Base-by-base conservation (phyloP, 2,113 vertebrate genomes). In the Falco punctatus region DNA sequence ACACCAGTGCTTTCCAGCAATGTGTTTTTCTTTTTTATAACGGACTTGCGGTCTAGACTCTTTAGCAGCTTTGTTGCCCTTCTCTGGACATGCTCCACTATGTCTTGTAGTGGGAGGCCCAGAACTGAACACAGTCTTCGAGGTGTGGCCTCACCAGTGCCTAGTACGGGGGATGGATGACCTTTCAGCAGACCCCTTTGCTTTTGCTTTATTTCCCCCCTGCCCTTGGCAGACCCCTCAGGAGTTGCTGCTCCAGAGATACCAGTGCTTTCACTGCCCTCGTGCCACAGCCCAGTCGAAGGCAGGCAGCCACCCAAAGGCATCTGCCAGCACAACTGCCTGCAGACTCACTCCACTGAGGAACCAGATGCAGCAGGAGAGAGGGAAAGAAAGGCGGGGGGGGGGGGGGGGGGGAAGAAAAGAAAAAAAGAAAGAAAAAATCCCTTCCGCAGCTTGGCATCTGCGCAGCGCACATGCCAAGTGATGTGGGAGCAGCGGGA, bases 391-490 rank as follows among this genome's bases (percentile, higher is more conserved):
- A 8, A 9, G 2, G 38, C 38, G 38, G 38, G 38, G 38, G 38
- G 38, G 38, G 38, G 38, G 38, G 38, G 38, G 38, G 38, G 38
- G 38, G 38, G 38, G 35, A 35, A 35, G 35, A 35, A 35, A 12
- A 17, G 21, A 9, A 6, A 24, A 3, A 3, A 4, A 2, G 3
- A 8, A 4, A 5, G 26, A 9, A 96, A 91, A 74, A 86, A 91
- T 91, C 81, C 85, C 72, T 96, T 97, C 78, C 59, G 15, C 22
- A 28, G 95, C 92, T 79, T 94, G 96, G 96, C 97, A 97, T 97
- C 97, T 98, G 96, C 35, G 51, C 65, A 35, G 58, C 90, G 54
- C 74, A 51, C 75, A 40, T 97, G 97, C 97, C 97, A 97, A 95
- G 96, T 51, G 28, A 73, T 35, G 67, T 77, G 11, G 67, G 81